Percentiles rank a stretch among this genome's conserved stretches.
phyloP scores from a whole-genome alignment of 1,140 invertebrate genomes.

The Bombus confusus region DNA sequence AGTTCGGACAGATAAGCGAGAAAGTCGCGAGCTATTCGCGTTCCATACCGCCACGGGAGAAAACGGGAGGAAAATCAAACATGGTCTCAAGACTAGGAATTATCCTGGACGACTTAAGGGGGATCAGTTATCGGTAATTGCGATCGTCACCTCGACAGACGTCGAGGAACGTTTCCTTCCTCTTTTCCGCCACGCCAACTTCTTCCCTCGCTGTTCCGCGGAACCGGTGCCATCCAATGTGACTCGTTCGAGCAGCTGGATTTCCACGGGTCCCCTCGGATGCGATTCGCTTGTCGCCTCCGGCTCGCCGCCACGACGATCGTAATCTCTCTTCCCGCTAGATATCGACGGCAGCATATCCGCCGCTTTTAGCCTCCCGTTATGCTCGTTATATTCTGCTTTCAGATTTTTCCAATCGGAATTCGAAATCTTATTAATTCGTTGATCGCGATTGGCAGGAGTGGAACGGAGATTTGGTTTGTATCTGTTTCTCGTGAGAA shows the following conservation, averaged over 20 bases:
- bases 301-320: neutral
- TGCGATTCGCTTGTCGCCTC: slow-evolving; percentile 28
- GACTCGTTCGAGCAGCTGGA: slow-evolving; percentile 28
- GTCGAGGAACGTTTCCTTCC: slow-evolving; percentile 43
- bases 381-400: neutral
- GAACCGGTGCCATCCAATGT: slow-evolving; percentile 7
- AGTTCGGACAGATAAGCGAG: slow-evolving; percentile 19
- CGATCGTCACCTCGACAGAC: slow-evolving; percentile 45
- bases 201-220: neutral
- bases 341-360: neutral
- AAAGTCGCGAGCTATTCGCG: neutral
- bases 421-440: neutral
- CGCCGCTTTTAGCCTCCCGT: neutral
- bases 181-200: slow-evolving; percentile 39
- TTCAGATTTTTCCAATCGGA: neutral
- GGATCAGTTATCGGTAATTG: slow-evolving; percentile 52
- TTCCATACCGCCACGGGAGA: neutral
- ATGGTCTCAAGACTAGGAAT: neutral
- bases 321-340: slow-evolving; percentile 31
- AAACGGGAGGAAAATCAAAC: neutral
- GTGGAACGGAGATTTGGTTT: no score
- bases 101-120: slow-evolving; percentile 8
- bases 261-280: slow-evolving; percentile 27
- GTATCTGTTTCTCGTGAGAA: no score
- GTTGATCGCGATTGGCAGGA: no score